Conservation (phyloP, 1,140 invertebrate genomes). For the Saccostrea echinata region DNA sequence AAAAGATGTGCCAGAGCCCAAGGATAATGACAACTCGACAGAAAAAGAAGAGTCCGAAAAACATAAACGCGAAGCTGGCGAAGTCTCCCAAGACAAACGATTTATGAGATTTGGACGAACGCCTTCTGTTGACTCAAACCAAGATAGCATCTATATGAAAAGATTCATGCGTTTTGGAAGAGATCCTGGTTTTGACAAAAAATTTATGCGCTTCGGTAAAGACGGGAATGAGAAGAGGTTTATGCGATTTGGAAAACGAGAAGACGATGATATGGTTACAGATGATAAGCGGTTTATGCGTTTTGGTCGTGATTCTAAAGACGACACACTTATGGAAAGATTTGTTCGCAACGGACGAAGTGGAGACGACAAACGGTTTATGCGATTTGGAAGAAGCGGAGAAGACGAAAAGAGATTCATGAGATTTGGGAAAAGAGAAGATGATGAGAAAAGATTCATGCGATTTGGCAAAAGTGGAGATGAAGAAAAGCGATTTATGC, state of each 20-base stretch:
- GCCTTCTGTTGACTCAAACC: conserved; percentile 41
- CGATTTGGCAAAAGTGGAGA: conserved; percentile 62
- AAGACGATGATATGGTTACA: conserved; percentile 46
- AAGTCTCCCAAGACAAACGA: conserved; percentile 61
- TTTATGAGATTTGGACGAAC: conserved; percentile 71
- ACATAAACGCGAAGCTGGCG: conserved; percentile 60
- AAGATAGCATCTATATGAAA: conserved; percentile 60
- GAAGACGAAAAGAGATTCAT: conserved; percentile 55
- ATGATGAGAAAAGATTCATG: conserved; percentile 59
- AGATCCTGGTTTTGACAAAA: conserved; percentile 48
- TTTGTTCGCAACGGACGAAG: conserved; percentile 60
- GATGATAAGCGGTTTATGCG: conserved; percentile 74
- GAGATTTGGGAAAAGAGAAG: conserved; percentile 58
- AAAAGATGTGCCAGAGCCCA: conserved; percentile 48
- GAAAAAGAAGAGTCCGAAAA: conserved; percentile 55
- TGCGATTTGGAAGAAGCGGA: conserved; percentile 63
- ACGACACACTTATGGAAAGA: conserved; percentile 59
- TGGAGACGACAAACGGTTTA: conserved; percentile 63
- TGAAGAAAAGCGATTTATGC: conserved; percentile 64
- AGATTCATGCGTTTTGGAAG: conserved; percentile 74
- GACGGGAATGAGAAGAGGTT: conserved; percentile 62
- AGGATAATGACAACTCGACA: conserved; percentile 7
- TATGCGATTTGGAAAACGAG: conserved; percentile 63
- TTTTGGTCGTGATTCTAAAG: conserved; percentile 60
- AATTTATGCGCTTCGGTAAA: conserved; percentile 69